These are phyloP conservation scores for Parambassis ranga DNA, from an alignment of 2,797 vertebrate genomes.

Conservation along the genomic window DNA sequence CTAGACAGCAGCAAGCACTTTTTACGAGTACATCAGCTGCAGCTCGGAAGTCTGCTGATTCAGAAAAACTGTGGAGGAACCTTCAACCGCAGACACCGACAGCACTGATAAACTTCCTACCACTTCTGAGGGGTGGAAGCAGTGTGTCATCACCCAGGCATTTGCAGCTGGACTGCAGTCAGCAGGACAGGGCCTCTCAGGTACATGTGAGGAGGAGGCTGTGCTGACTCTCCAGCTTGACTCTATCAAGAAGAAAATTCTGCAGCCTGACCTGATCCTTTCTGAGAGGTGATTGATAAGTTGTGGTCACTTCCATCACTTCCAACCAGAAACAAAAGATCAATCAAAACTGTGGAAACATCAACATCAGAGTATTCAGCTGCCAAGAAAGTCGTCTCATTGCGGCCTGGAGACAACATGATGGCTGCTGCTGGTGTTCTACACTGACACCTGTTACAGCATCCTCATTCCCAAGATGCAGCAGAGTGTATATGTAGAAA, in stretches of 20 bases:
- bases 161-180: constrained; percentile 16
- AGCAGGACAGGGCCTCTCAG: constrained; percentile 32
- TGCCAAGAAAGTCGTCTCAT: no score
- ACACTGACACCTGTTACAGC: no score
- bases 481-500: no score
- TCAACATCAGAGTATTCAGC: no score
- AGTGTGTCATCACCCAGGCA: constrained; percentile 59
- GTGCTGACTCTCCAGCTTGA: constrained; percentile 20
- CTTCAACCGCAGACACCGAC: constrained; percentile 38
- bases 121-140: constrained; percentile 51
- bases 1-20: constrained; percentile 55
- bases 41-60: constrained; percentile 36
- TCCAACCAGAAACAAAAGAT: background rate
- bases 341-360: no score
- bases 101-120: constrained; percentile 32
- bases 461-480: no score
- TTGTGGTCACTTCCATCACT: no score
- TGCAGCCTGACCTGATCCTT: background rate
- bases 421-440: no score
- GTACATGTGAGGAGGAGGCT: constrained; percentile 13
- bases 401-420: no score
- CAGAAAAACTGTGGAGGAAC: constrained; percentile 25
- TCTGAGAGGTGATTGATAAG: background rate
- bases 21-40: constrained; percentile 40
- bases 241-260: constrained; percentile 10